Conservation (phyloP, 2,797 vertebrate species). For the Mormyrops boulengeri region DNA sequence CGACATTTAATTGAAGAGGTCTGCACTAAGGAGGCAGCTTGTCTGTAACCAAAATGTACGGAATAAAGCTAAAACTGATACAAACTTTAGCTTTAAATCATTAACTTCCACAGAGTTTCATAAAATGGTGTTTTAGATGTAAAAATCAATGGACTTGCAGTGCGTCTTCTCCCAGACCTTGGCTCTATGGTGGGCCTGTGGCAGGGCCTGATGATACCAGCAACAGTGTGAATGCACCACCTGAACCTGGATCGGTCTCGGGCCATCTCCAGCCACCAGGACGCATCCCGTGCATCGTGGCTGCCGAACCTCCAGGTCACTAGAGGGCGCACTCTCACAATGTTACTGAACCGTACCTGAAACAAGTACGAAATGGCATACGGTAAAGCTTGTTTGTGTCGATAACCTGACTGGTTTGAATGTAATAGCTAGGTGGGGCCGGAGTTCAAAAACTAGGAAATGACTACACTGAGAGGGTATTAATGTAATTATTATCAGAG, state of each 20-base stretch:
- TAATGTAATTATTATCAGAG: not conserved
- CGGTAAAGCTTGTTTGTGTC: not conserved
- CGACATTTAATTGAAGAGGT: not conserved
- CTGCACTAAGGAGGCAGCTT: not conserved
- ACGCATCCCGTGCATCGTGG: slow-evolving; percentile 26
- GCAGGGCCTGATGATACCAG: slow-evolving; percentile 18
- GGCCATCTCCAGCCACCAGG: slow-evolving; percentile 35
- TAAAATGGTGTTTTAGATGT: not conserved
- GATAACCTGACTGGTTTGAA: not conserved
- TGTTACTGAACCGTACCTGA: slow-evolving; percentile 35
- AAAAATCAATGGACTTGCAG: not conserved
- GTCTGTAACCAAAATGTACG: not conserved
- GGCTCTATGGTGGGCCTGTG: slow-evolving; percentile 30
- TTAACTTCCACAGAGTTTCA: not conserved
- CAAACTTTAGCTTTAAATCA: not conserved
- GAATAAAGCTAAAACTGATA: not conserved
- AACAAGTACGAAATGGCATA: not conserved
- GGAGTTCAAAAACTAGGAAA: not conserved
- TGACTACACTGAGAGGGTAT: not conserved
- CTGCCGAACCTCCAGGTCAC: slow-evolving; percentile 26
- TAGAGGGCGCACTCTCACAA: slow-evolving; percentile 24
- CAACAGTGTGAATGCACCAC: slow-evolving; percentile 27
- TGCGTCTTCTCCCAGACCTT: slow-evolving; percentile 23
- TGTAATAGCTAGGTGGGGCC: not conserved
- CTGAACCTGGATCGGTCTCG: slow-evolving; percentile 35